These are phyloP conservation scores for Styela plicata DNA, from an alignment of 23 tunicate genomes.

Conservation along the genomic window DNA sequence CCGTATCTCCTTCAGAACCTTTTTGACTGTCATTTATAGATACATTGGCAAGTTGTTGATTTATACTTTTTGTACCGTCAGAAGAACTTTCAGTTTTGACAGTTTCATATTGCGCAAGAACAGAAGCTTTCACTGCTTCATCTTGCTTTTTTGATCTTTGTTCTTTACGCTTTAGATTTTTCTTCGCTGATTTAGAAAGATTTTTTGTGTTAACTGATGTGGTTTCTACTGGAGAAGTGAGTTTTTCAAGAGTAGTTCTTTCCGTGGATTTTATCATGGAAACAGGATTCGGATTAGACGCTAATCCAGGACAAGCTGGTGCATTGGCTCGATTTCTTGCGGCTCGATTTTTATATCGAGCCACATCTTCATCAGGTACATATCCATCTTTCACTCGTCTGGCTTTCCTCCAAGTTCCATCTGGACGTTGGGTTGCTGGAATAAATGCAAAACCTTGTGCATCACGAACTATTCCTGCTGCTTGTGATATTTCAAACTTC, in stretches of 20 bases:
- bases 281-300: constrained; percentile 9
- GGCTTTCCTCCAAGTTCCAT: constrained; percentile 96
- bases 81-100: neutral
- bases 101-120: constrained; percentile 46
- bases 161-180: constrained; percentile 53
- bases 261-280: constrained; percentile 3
- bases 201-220: neutral
- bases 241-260: constrained; percentile 31
- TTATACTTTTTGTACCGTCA: neutral
- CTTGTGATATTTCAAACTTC: constrained; percentile 51
- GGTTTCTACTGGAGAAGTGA: constrained; percentile 3
- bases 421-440: constrained; percentile 93
- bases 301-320: constrained; percentile 78
- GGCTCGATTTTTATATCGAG: constrained; percentile 47
- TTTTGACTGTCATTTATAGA: neutral
- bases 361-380: constrained; percentile 89
- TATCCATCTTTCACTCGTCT: constrained; percentile 84
- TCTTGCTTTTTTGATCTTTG: constrained; percentile 49
- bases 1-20: neutral
- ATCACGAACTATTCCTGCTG: constrained; percentile 85
- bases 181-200: constrained; percentile 61
- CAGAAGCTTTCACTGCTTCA: constrained; percentile 30
- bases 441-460: constrained; percentile 87
- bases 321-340: constrained; percentile 60
- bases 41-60: neutral